Percentiles rank a stretch among this genome's conserved stretches.
phyloP scores from a whole-genome alignment of 2,113 vertebrate species.

The Elephantulus edwardii region DNA sequence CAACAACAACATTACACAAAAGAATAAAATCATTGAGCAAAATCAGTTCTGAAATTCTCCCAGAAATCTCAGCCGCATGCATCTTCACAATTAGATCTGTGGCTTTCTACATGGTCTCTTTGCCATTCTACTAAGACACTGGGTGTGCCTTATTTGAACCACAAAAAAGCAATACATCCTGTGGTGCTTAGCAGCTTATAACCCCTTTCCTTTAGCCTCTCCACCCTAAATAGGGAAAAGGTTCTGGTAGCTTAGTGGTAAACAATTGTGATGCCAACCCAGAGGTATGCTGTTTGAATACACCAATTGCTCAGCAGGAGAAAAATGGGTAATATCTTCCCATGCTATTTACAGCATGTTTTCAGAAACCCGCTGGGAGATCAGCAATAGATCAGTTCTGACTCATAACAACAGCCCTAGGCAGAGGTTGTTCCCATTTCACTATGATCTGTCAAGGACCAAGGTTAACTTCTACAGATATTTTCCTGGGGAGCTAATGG shows the following conservation, averaged over 20 bases:
- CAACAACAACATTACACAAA: too few relatives aligned
- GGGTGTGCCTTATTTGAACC: background rate
- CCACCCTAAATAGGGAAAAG: too few relatives aligned
- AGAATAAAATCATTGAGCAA: background rate
- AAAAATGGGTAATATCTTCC: too few relatives aligned
- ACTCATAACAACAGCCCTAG: background rate
- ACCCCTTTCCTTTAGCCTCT: background rate
- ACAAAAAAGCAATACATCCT: background rate
- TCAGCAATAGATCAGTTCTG: too few relatives aligned
- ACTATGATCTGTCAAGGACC: background rate
- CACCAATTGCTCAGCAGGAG: too few relatives aligned
- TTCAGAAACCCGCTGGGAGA: too few relatives aligned
- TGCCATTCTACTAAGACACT: background rate
- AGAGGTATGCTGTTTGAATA: too few relatives aligned
- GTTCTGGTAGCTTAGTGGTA: too few relatives aligned
- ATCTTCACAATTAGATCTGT: background rate
- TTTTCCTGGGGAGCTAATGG: background rate
- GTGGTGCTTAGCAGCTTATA: background rate
- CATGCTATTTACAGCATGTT: too few relatives aligned
- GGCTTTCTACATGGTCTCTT: background rate
- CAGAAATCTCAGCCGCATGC: background rate
- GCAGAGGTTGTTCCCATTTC: background rate
- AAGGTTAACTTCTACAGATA: background rate
- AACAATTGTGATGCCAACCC: too few relatives aligned
- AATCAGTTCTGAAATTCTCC: background rate